These are phyloP conservation scores for Leucozona laternaria DNA, from an alignment of 2,888 invertebrate genomes.

Conservation along the genomic window DNA sequence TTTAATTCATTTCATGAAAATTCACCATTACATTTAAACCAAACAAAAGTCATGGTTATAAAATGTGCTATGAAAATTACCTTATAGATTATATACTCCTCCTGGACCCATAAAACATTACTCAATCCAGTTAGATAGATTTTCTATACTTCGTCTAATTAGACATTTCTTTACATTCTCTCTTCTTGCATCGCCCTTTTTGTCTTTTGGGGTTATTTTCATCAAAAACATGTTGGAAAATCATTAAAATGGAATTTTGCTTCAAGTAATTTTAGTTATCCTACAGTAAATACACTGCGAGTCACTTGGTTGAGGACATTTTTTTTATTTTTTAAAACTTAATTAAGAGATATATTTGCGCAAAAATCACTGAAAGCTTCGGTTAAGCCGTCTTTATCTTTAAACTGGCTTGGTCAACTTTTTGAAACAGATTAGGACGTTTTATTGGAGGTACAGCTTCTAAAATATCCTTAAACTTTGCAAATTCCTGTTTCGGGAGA, in stretches of 20 bases:
- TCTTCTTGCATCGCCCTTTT: not conserved
- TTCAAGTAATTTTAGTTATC: slow-evolving; percentile 9
- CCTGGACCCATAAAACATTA: slow-evolving; percentile 1
- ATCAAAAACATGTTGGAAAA: slow-evolving; percentile 68
- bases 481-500: too few species aligned
- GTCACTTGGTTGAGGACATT: too few species aligned
- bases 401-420: too few species aligned
- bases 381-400: too few species aligned
- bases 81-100: not conserved
- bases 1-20: not conserved
- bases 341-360: too few species aligned
- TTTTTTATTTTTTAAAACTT: too few species aligned
- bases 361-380: too few species aligned
- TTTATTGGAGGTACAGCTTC: too few species aligned
- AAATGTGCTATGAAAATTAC: not conserved
- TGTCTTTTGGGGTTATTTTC: slow-evolving; percentile 54
- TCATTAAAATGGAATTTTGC: slow-evolving; percentile 63
- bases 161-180: slow-evolving; percentile 42
- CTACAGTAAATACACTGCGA: not conserved
- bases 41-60: slow-evolving; percentile 8
- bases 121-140: slow-evolving; percentile 20
- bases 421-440: too few species aligned
- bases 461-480: too few species aligned
- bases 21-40: slow-evolving; percentile 1
- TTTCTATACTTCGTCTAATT: slow-evolving; percentile 53